Base-by-base conservation (phyloP, 1,140 invertebrate genomes). In the Drosophila watanabei region DNA sequence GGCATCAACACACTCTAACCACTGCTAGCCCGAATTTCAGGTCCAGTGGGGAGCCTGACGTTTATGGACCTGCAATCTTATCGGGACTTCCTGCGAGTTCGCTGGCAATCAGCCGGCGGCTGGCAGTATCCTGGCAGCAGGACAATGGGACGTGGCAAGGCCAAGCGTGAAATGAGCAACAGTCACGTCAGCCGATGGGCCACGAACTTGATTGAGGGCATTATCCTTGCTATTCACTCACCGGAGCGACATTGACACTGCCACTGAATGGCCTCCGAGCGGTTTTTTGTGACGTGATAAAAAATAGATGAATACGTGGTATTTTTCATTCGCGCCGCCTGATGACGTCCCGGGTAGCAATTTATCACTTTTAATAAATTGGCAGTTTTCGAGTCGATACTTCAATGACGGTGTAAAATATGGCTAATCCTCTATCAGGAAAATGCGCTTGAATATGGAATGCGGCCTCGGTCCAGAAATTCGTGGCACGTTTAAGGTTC, bases 291-390 rank as follows among this genome's bases (percentile, higher is more conserved):
- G 32, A 28, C 39, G n/a, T 32, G 68, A 73, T 73, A 73, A 73
- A 73, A 73, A 72, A 72, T 73, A 73, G 54, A 57, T 37, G 46
- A 43, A 61, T 51, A 35, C 35, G 58, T 35, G 18, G 45, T 35
- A 41, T 72, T 73, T 73, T 61, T 60, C 56, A 61, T 18, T 73
- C 8, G 54, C 24, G 32, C 14, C 61, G 37, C n/a, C 41, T 56
- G 57, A 73, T 52, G 39, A 33, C 28, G 61, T 24, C 63, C 39
- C 33, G 33, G n/a, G 7, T 37, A 35, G 68, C 69, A 60, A 73
- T 73, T 73, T 73, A 73, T 73, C 70, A 60, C 54, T n/a, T 60
- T 73, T 73, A 73, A 73, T 73, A 73, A 73, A 73, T 73, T 73
- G 70, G 11, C 51, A 73, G 68, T 51, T 73, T 73, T 51, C 45